Evolutionary conservation across 1,140 invertebrate genomes (phyloP), one percentile per base, ranked within the genome.

Genomic region (Ooceraea biroi): DNA sequence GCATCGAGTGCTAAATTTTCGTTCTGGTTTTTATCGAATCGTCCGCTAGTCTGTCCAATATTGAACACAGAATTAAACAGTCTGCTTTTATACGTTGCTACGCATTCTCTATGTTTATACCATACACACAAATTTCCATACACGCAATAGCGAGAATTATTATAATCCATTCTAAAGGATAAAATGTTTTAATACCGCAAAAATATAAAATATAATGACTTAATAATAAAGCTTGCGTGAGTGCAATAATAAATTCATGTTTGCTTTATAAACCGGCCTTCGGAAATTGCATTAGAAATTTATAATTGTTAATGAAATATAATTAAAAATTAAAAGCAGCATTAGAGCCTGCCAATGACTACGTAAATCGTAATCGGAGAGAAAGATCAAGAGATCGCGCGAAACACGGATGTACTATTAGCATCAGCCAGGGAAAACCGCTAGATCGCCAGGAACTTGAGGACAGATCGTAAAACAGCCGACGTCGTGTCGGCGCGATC

Each of bases 391-490:
- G 65, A 80, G 76, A 71, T 69, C 36, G 76, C 76, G 44, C 22
- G 60, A 84, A 68, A 57, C 61, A 36, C 36, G 27, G 50, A 5
- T 48, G 84, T 36, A 36, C 84, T 72, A 88, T 88, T 88, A 88
- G 82, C 86, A 74, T 87, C 55, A 66, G 58, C 7, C 55, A n/a
- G 52, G 14, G 58, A 7, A 71, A 68, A 25, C 58, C 60, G 58
- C n/a, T 65, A 68, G 83, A 77, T 76, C 76, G 60, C 27, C 48
- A 72, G 61, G 66, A 88, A 85, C 63, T 80, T 48, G 48, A 55
- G 50, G 60, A 60, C 74, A 87, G 73, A 71, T 87, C 82, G 86
- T 88, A 87, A 88, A 88, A 63, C 69, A 69, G 41, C 27, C 50
- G 69, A 50, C 22, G 30, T 10, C 73, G 48, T 80, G 83, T 77